phyloP scores from a whole-genome alignment of 1,140 invertebrate species.

The Zaprionus lachaisei region DNA sequence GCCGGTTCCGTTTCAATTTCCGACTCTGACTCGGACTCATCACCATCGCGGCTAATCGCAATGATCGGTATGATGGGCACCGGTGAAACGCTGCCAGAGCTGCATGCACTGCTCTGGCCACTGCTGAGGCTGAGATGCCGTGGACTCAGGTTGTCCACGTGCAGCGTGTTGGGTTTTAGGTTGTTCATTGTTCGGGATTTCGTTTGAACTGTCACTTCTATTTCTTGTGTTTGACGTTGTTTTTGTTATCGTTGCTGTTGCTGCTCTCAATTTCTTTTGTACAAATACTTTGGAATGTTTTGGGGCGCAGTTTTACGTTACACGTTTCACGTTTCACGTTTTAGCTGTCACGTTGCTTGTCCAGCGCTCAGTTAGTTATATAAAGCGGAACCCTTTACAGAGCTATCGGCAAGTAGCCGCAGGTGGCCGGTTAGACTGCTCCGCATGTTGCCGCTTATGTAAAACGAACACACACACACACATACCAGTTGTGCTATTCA shows the following conservation, averaged over 20 bases:
- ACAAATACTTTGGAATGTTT: slow-evolving; percentile 49
- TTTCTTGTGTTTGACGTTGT: slow-evolving; percentile 15
- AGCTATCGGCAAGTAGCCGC: slow-evolving; percentile 58
- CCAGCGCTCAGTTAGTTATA: slow-evolving; percentile 39
- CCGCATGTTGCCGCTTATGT: slow-evolving; percentile 60
- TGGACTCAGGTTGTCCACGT: slow-evolving; percentile 45
- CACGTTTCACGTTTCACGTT: slow-evolving; percentile 12
- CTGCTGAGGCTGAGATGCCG: slow-evolving; percentile 46
- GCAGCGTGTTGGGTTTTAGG: slow-evolving; percentile 69
- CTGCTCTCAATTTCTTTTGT: slow-evolving; percentile 31
- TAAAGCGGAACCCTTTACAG: slow-evolving; percentile 42
- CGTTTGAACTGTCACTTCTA: slow-evolving; percentile 16
- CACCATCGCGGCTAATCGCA: slow-evolving; percentile 76
- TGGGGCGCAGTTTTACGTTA: slow-evolving; percentile 10
- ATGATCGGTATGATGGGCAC: slow-evolving; percentile 77
- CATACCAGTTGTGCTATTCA: slow-evolving; percentile 1
- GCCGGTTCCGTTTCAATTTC: slow-evolving; percentile 89
- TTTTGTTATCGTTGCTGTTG: slow-evolving; percentile 20
- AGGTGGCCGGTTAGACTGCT: slow-evolving; percentile 56
- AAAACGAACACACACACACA: slow-evolving; percentile 39
- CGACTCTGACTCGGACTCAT: slow-evolving; percentile 88
- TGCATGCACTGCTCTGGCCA: slow-evolving; percentile 70
- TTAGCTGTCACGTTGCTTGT: slow-evolving; percentile 40
- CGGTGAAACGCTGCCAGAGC: slow-evolving; percentile 74
- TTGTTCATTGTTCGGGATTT: slow-evolving; percentile 55